Evolutionary conservation across 1,140 invertebrate species (phyloP), one percentile per base, ranked within the genome.

Genomic region (Eumeta japonica): DNA sequence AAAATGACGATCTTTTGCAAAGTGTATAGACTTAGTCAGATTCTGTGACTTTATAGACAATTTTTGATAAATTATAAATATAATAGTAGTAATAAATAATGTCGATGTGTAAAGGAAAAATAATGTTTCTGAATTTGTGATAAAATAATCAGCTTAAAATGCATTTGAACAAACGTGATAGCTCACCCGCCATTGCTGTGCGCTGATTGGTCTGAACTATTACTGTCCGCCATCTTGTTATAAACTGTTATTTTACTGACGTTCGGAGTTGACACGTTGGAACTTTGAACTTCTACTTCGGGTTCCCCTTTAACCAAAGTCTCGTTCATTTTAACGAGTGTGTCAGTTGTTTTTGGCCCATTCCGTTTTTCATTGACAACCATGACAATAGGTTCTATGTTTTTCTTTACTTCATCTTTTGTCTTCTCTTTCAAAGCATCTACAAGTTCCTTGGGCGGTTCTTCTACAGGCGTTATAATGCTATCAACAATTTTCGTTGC

Each of bases 261-360:
- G 3, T 48, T 62, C 3, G 65, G 60, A 15, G 68, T 58, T 1
- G 73, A 67, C n/a, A 74, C 19, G 48, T 77, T 76, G 2, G 64
- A 75, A 52, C 73, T 76, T 37, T 68, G 73, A 1, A 76, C 72
- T 39, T 77, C 75, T 0, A 75, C 54, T 20, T 77, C 75, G 7
- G 64, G 56, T 13, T 73, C 72, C 3, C 73, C 73, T 36, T 63
- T 73, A 1, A 77, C 64, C 11, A 77, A 41, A 0, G 64, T 55
- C 33, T 71, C 72, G 30, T 55, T 75, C 10, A 71, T 56, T 46
- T 55, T 67, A 20, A 72, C 71, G 3, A 52, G 27, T 17, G 12
- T 35, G 15, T 24, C 31, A 24, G n/a, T n/a, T 7, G n/a, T n/a
- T 24, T 24, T 24, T 28, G 39, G 36, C 14, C 48, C 37, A 12